Evolutionary conservation across 2,797 vertebrate genomes (phyloP).

Genomic region (Otolemur crassicaudatus): DNA sequence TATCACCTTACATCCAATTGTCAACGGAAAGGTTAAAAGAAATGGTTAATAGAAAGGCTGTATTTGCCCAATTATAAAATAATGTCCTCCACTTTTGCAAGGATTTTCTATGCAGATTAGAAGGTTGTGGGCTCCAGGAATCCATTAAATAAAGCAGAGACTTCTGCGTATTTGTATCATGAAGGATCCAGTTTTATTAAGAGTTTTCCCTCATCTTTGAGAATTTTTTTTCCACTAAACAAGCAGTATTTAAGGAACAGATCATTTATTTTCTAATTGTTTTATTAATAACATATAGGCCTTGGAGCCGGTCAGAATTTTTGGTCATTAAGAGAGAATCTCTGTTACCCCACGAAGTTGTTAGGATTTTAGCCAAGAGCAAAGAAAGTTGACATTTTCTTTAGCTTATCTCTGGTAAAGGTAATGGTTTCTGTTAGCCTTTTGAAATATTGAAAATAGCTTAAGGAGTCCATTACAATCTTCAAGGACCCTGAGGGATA

Average conservation of each 20-base stretch:
- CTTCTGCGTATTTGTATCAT: neutral
- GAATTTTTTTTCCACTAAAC: neutral
- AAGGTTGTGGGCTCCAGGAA: neutral
- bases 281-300: neutral
- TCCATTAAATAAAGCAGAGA: constrained; percentile 16
- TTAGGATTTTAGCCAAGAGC: constrained; percentile 61
- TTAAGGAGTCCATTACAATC: constrained; percentile 60
- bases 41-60: constrained; percentile 18
- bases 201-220: neutral
- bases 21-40: constrained; percentile 1
- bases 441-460: constrained; percentile 72
- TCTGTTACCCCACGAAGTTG: constrained; percentile 35
- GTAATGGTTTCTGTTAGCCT: constrained; percentile 54
- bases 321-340: constrained; percentile 12
- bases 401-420: constrained; percentile 56
- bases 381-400: constrained; percentile 73
- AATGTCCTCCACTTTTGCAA: neutral
- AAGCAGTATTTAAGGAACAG: constrained; percentile 16
- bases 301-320: constrained; percentile 21
- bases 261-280: constrained; percentile 3
- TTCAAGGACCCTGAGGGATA: constrained; percentile 37
- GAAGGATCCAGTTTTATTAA: neutral
- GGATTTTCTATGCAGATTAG: neutral
- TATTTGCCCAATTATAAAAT: neutral
- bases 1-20: neutral